phyloP scores from a whole-genome alignment of 2,888 invertebrate species.

The Lepidochitona cinerea region DNA sequence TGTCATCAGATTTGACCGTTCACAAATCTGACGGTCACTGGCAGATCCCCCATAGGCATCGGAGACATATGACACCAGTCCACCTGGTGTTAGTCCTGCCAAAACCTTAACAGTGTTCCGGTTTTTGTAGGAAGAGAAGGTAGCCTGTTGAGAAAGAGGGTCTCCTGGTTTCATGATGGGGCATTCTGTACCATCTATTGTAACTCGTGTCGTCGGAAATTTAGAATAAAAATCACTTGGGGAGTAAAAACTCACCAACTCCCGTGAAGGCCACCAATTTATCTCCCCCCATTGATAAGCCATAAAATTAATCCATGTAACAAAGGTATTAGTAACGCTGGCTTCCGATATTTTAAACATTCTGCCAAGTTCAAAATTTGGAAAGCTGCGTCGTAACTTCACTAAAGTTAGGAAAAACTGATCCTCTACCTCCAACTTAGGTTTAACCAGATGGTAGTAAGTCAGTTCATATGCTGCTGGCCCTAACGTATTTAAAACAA shows the following conservation, averaged over 20 bases:
- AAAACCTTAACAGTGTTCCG: conserved; percentile 42
- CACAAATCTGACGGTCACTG: conserved; percentile 40
- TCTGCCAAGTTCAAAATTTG: conserved; percentile 13
- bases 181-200: conserved; percentile 44
- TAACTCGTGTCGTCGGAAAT: conserved; percentile 38
- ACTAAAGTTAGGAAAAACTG: conserved; percentile 11
- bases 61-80: conserved; percentile 36
- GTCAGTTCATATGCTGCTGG: neutral
- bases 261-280: conserved; percentile 28
- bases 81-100: conserved; percentile 38
- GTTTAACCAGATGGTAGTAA: neutral
- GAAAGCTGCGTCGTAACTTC: neutral
- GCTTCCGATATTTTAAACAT: conserved; percentile 23
- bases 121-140: conserved; percentile 46
- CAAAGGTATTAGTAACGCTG: conserved; percentile 25
- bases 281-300: conserved; percentile 30
- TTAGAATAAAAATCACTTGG: conserved; percentile 34
- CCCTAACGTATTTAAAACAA: conserved; percentile 3
- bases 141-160: conserved; percentile 37
- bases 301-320: conserved; percentile 30
- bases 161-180: conserved; percentile 38
- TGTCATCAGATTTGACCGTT: conserved; percentile 14
- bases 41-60: conserved; percentile 42
- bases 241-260: conserved; percentile 29
- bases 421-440: neutral